Percentiles rank a stretch among this genome's conserved stretches.
These are phyloP conservation scores for Varanus komodoensis DNA, from an alignment of 2,113 vertebrate species.

Conservation along the genomic window DNA sequence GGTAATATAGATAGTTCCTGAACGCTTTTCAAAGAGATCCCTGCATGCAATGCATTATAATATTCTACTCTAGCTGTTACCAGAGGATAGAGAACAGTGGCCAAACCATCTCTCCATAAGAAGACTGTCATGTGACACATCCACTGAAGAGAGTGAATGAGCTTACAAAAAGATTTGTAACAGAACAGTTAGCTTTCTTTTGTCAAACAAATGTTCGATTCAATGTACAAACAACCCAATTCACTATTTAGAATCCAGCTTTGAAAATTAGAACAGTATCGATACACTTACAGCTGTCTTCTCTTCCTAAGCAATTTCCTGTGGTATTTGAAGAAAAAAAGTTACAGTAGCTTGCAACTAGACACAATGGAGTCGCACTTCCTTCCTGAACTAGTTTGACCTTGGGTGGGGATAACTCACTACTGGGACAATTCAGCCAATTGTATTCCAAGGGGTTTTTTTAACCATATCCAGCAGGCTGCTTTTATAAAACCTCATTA, in stretches of 20 bases:
- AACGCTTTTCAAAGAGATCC: not conserved
- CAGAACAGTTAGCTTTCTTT: conserved; percentile 51
- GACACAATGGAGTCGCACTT: not conserved
- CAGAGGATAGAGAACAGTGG: not conserved
- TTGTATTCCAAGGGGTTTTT: not conserved
- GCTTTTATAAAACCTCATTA: not conserved
- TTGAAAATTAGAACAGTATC: conserved; percentile 49
- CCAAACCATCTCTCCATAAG: not conserved
- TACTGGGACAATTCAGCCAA: not conserved
- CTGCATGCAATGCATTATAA: not conserved
- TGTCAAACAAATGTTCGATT: conserved; percentile 46
- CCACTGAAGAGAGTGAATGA: not conserved
- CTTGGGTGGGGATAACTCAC: not conserved
- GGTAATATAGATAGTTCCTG: not conserved
- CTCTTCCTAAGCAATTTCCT: conserved; percentile 69
- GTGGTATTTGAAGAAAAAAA: conserved; percentile 50
- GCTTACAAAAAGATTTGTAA: not conserved
- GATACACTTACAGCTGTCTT: conserved; percentile 58
- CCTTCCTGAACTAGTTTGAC: conserved; percentile 18
- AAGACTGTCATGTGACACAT: not conserved
- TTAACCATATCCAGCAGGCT: not conserved
- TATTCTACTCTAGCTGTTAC: not conserved
- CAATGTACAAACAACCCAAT: conserved; percentile 37
- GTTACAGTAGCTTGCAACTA: conserved; percentile 47
- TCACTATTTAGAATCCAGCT: conserved; percentile 40